Evolutionary conservation across 2,797 vertebrate genomes (phyloP), one percentile per base, ranked within the genome.

Genomic region (Pangasius larnaudii): DNA sequence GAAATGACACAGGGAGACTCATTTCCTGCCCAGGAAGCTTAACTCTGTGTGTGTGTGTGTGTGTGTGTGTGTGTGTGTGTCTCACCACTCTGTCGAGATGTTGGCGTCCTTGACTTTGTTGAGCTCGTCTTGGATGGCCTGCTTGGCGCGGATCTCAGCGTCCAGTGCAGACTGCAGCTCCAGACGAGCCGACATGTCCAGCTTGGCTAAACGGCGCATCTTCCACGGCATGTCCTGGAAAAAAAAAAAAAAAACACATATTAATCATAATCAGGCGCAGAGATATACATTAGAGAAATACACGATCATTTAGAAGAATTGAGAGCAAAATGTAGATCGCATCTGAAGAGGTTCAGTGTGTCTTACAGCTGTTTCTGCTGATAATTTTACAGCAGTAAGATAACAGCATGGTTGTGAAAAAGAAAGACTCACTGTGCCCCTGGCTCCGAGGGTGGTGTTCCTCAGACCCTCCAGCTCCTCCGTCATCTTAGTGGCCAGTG

Each of bases 161-260:
- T 99, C 99, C 81, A 99, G 94, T 27, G 99, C 98, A 0, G 99
- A 99, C 94, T 99, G 99, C 56, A 99, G 95, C 92, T 99, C 99
- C 92, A 99, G 91, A 86, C 99, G 97, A 0, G 99, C 99, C 7
- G 99, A 99, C 99, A 99, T 99, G 92, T 99, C 99, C 93, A 99
- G 95, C 95, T 99, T 99, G 72, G 98, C 98, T 53, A 99, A 99
- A 85, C 99, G 97, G 0, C 99, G 96, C 98, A 99, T 99, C 95
- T 99, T 99, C 99, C 99, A 99, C 0, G 98, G 98, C 98, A 99
- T 99, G 94, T 99, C 98, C 99, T 99, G 90, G 30, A 82, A 89
- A 78, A 51, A 6, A 6, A 51, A 6, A 6, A 18, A 85, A 5
- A 56, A 5, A 36, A 82, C 4, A 71, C 53, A 84, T n/a, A 51